A percentile compares a stretch with the other conserved stretches of the same genome.
phyloP scores from a whole-genome alignment of 2,797 vertebrate genomes.

The Acridotheres tristis region DNA sequence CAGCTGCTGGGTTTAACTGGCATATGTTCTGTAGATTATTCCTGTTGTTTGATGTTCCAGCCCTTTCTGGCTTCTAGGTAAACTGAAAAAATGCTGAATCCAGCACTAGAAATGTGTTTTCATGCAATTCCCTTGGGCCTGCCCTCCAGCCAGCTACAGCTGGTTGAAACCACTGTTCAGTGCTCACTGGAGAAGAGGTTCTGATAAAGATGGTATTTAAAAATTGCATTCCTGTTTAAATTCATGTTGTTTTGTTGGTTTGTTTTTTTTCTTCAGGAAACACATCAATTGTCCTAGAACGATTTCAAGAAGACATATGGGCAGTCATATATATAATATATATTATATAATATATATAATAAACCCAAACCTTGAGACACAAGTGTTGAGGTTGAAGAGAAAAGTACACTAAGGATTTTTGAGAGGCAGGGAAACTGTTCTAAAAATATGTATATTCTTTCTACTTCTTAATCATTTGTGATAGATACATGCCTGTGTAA shows the following conservation, averaged over 20 bases:
- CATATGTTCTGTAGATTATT: not conserved
- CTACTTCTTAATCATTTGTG: not conserved
- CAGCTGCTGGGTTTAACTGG: not conserved
- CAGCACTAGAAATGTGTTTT: not conserved
- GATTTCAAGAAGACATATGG: not conserved
- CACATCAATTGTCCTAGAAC: not conserved
- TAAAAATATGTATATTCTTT: not conserved
- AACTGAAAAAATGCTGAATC: slow-evolving; percentile 11
- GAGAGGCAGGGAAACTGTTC: not conserved
- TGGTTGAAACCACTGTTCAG: not conserved
- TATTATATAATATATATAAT: too few species aligned
- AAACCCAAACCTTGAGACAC: not conserved
- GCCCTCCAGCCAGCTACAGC: not conserved
- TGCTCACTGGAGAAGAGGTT: not conserved
- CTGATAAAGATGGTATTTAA: not conserved
- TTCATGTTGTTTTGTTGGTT: not conserved
- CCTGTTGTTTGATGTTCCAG: slow-evolving; percentile 1
- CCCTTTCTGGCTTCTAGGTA: not conserved
- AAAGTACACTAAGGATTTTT: not conserved
- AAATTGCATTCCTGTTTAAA: not conserved
- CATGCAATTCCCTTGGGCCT: not conserved
- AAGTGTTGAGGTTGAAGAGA: not conserved
- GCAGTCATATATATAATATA: not conserved
- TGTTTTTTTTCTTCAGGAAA: not conserved
- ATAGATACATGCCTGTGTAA: not conserved